These are phyloP conservation scores for Cryptoprocta ferox DNA, from an alignment of 2,797 vertebrate genomes.

Conservation along the genomic window DNA sequence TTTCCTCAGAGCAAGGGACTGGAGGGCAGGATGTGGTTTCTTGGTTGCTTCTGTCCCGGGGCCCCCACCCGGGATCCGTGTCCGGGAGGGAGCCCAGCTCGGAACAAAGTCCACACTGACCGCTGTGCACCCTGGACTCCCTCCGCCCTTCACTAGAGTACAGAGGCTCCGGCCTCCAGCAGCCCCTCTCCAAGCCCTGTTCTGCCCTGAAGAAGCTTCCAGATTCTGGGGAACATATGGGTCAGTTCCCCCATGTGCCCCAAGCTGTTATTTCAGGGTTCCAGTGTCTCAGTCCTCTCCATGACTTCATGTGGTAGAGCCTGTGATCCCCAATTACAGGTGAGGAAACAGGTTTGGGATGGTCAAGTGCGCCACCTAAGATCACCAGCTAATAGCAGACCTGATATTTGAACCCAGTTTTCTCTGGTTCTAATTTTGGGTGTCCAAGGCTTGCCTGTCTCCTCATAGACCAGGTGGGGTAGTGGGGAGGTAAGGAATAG, in stretches of 20 bases:
- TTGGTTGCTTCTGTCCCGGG: background rate
- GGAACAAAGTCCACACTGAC: background rate
- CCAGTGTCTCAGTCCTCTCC: accelerated
- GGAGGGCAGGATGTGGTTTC: conserved; percentile 34
- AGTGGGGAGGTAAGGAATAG: background rate
- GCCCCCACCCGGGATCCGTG: background rate
- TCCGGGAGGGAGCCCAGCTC: background rate
- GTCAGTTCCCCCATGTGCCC: background rate
- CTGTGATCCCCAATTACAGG: background rate
- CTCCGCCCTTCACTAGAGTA: background rate
- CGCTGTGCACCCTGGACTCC: background rate
- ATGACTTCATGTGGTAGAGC: background rate
- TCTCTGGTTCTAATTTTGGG: background rate
- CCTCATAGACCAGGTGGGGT: background rate
- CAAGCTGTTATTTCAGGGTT: background rate
- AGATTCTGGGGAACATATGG: background rate
- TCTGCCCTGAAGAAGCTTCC: background rate
- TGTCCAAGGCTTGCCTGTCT: background rate
- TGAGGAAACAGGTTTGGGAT: background rate
- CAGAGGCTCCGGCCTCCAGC: background rate
- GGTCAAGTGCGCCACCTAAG: background rate
- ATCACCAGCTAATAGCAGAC: background rate
- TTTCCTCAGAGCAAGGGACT: background rate
- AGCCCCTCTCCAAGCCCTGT: background rate
- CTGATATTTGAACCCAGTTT: background rate